Percentiles rank a stretch among this genome's conserved stretches.
Evolutionary conservation across 2,113 vertebrate species (phyloP).

Genomic region (Oncorhynchus mykiss): DNA sequence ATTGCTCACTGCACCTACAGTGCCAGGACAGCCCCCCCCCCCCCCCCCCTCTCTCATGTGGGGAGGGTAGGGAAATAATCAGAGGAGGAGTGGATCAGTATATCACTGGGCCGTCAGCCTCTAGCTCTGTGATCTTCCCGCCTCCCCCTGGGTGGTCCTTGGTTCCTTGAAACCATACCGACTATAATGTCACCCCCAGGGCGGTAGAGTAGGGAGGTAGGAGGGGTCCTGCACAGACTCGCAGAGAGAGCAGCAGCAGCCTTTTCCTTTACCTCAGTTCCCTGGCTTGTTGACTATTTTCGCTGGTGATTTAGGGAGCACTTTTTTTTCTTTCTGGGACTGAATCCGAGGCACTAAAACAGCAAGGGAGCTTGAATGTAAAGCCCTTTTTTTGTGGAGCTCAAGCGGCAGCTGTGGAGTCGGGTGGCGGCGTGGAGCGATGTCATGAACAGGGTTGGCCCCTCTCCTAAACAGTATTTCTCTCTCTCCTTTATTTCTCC

Average conservation of each 20-base stretch:
- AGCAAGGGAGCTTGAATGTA: conserved; percentile 41
- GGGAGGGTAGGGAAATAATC: conserved; percentile 37
- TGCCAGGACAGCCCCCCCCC: not conserved
- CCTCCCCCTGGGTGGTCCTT: conserved; percentile 77
- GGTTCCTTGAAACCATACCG: conserved; percentile 49
- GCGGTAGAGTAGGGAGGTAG: not conserved
- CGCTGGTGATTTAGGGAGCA: conserved; percentile 65
- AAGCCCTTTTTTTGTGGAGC: conserved; percentile 20
- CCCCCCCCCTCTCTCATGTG: conserved; percentile 30
- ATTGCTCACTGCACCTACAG: conserved; percentile 52
- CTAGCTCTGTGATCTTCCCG: conserved; percentile 76
- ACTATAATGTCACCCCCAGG: conserved; percentile 54
- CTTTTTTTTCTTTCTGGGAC: conserved; percentile 64
- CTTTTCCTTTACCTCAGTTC: conserved; percentile 31
- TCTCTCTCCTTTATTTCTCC: conserved; percentile 11
- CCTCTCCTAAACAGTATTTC: conserved; percentile 20
- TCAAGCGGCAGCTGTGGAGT: conserved; percentile 38
- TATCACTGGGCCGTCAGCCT: conserved; percentile 72
- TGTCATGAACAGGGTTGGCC: not conserved
- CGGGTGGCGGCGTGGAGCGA: conserved; percentile 20
- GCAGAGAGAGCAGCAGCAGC: not conserved
- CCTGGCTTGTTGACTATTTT: conserved; percentile 61
- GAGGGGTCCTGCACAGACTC: not conserved
- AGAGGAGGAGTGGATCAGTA: conserved; percentile 67
- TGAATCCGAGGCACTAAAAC: conserved; percentile 56